phyloP scores from a whole-genome alignment of 1,140 invertebrate genomes.

The Aphaenogaster rudis region DNA sequence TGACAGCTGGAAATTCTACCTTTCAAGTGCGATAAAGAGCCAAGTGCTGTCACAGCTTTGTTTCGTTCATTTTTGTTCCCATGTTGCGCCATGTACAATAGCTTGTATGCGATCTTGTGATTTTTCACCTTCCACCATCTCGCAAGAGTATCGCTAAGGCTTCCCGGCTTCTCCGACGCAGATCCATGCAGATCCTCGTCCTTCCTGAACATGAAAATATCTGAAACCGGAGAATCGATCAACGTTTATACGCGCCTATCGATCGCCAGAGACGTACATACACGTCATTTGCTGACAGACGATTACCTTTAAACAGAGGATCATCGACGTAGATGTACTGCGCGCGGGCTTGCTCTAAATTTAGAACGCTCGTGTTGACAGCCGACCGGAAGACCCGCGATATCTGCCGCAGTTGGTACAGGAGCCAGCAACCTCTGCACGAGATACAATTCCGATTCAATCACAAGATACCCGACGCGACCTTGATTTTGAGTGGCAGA shows the following conservation, averaged over 20 bases:
- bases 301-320: slow-evolving; percentile 82
- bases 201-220: slow-evolving; percentile 79
- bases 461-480: not conserved
- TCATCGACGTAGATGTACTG: slow-evolving; percentile 86
- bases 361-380: slow-evolving; percentile 80
- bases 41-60: slow-evolving; percentile 81
- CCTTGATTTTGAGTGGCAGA: not conserved
- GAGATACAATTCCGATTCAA: slow-evolving; percentile 35
- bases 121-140: slow-evolving; percentile 83
- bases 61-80: slow-evolving; percentile 76
- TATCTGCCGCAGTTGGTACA: slow-evolving; percentile 83
- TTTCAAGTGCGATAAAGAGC: slow-evolving; percentile 82
- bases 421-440: slow-evolving; percentile 81
- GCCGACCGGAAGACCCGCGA: slow-evolving; percentile 79
- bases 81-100: slow-evolving; percentile 80
- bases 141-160: slow-evolving; percentile 74
- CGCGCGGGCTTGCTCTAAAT: slow-evolving; percentile 80
- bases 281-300: not conserved
- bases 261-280: not conserved
- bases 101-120: slow-evolving; percentile 77
- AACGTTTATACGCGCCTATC: not conserved
- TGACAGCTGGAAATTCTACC: slow-evolving; percentile 70
- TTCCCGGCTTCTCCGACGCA: slow-evolving; percentile 66
- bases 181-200: slow-evolving; percentile 77
- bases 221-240: slow-evolving; percentile 66